Evolutionary conservation across 2,888 invertebrate species (phyloP), one percentile per base, ranked within the genome.

Genomic region (Lobophora halterata): DNA sequence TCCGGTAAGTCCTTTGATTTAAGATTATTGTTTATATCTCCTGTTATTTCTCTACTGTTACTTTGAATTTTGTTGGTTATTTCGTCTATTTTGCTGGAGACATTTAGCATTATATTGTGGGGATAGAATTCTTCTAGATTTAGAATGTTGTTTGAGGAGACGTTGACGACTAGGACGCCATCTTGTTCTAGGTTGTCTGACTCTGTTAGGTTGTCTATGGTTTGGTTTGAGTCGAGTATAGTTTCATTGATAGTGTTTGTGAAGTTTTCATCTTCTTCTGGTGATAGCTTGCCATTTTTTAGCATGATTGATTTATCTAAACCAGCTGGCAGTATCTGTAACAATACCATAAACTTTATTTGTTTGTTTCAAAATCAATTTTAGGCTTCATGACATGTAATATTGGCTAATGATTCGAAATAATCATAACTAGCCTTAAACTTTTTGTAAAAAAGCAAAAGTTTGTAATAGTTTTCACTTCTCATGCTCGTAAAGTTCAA

Each of bases 1-100:
- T 83, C 86, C 10, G 82, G 79, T 8, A 81, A 30, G 24, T 76
- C 79, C 63, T 87, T 88, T 5, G 77, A 67, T 58, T 83, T 87
- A 0, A 88, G 55, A 49, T 88, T 75, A 50, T 88, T 83, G 24
- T 83, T 87, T 9, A 72, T 71, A 58, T 88, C 88, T 4, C 88
- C 89, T 18, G 82, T 88, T 18, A 89, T 89, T 63, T 89, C 89
- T 46, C 88, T 62, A 45, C 87, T 89, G 32, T 89, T 88, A 47
- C 89, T 89, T 55, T 89, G 89, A 25, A 89, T 88, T 63, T 89
- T 89, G 40, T 88, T 87, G 3, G 82, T 81, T 1, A 81, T 78
- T 55, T 89, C 89, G 46, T 88, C 87, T 55, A 75, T 75, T 72
- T 79, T 85, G 28, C 71, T 79, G 3, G 79, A 72, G 44, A 71